Evolutionary conservation across 37 sponge, comb jelly and placozoan species (phyloP), one percentile per base, ranked within the genome.

Genomic region (Beroe forskalii): DNA sequence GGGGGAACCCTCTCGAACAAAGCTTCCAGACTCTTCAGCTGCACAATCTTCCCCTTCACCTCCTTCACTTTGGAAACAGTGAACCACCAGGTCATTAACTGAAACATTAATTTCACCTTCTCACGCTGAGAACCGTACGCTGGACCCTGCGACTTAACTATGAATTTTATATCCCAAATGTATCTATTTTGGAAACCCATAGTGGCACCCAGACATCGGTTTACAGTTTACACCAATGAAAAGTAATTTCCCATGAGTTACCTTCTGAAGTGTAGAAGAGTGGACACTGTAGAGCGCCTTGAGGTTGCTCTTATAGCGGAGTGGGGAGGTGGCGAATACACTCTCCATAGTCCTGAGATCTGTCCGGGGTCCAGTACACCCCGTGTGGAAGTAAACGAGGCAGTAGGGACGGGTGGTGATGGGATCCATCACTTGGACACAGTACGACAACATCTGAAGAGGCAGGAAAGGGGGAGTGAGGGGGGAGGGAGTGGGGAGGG

Each of bases 361-460:
- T 42, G 20, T 22, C 3, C 86, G 24, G 25, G 55, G 27, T 12
- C 86, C 86, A 1, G 86, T 80, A 27, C 86, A 80, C n/a, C 48
- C 24, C 8, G 86, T 80, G 86, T 80, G 86, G 86, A 80, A 80
- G 31, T 80, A 80, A 0, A 80, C 86, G 30, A 80, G 27, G 28
- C 48, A 42, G 55, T 80, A 80, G 55, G 86, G 55, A 14, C 55
- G 44, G 44, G 86, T 80, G 0, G 86, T 80, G 48, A 38, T 80
- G 55, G 86, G 55, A 23, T 80, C 86, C 86, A 80, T 41, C 55
- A 80, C 86, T 44, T 80, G 86, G 31, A 80, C n/a, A 43, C 55
- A 80, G 55, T 80, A 23, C 8, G 86, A 80, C 55, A 80, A 25
- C 86, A 41, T 38, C 86, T 41, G 86, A 20, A 36, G 23, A n/a